These are phyloP conservation scores for Dorcus parallelipipedus DNA, from an alignment of 2,888 invertebrate genomes.

Conservation along the genomic window DNA sequence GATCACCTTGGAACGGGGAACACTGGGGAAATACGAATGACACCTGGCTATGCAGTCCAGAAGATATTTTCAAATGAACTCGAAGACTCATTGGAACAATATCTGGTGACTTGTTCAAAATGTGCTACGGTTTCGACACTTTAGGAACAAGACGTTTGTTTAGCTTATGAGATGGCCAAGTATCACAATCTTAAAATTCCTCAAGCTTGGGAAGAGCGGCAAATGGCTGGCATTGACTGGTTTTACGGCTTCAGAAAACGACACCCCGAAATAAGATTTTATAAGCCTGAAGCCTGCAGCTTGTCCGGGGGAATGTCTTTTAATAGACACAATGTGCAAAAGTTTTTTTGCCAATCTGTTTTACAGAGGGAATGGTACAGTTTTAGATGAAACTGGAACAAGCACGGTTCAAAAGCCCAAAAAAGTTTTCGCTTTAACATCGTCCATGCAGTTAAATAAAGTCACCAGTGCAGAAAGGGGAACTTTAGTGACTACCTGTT, in stretches of 20 bases:
- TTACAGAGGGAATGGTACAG: no score
- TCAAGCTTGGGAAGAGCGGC: not conserved
- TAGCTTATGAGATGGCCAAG: not conserved
- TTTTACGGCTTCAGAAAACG: constrained; percentile 7
- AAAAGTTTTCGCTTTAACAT: not conserved
- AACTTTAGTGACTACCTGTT: no score
- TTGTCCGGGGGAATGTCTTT: constrained; percentile 8
- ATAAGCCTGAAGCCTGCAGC: constrained; percentile 9
- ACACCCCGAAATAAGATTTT: no score
- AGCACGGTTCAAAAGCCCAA: constrained; percentile 10
- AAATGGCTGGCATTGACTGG: constrained; percentile 10
- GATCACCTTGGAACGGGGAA: not conserved
- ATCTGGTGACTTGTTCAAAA: not conserved
- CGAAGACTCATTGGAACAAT: not conserved
- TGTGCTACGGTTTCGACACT: not conserved
- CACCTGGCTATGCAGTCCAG: not conserved
- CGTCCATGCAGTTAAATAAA: not conserved
- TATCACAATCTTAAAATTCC: not conserved
- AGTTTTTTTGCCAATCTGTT: constrained; percentile 13
- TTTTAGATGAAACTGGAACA: constrained; percentile 14
- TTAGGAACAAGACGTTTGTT: not conserved
- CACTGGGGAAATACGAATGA: not conserved
- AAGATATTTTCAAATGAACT: not conserved
- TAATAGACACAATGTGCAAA: constrained; percentile 10
- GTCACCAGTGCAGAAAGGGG: not conserved